Percentiles rank a stretch among this genome's conserved stretches.
Conservation (phyloP, 2,888 invertebrate genomes). For the Candidula unifasciata region DNA sequence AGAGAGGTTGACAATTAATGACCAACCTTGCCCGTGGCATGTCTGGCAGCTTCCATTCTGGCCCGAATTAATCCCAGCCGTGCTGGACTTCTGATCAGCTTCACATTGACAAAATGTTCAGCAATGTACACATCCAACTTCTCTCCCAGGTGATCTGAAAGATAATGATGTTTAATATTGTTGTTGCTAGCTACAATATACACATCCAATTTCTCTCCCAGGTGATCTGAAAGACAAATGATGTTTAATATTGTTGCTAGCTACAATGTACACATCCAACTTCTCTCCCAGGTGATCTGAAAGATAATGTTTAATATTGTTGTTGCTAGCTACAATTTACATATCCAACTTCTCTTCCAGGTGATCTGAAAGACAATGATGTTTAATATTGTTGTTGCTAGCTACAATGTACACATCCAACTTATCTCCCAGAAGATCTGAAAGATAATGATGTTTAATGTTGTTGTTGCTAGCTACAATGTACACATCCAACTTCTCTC, state of each 20-base stretch:
- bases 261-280: constrained; percentile 82
- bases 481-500: constrained; percentile 81
- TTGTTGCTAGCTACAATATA: constrained; percentile 79
- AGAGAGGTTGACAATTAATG: not conserved
- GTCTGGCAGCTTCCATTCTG: constrained; percentile 90
- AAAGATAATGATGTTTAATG: too few relatives aligned
- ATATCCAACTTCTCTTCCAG: constrained; percentile 78
- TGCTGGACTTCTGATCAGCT: constrained; percentile 85
- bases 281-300: constrained; percentile 51
- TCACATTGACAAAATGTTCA: constrained; percentile 81
- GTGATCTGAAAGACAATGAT: constrained; percentile 44
- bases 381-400: too few relatives aligned
- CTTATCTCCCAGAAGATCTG: too few relatives aligned
- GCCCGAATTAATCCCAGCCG: constrained; percentile 96
- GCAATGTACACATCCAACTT: constrained; percentile 82
- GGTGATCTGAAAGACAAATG: too few relatives aligned
- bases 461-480: too few relatives aligned
- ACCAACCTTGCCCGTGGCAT: constrained; percentile 86
- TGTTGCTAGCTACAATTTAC: too few relatives aligned
- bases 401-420: constrained; percentile 81
- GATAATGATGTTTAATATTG: not conserved
- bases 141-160: constrained; percentile 50
- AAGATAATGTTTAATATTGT: too few relatives aligned
- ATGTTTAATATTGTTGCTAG: too few relatives aligned
- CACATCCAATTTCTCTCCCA: constrained; percentile 81